Percentiles rank a stretch among this genome's conserved stretches.
phyloP scores from a whole-genome alignment of 2,888 invertebrate species.

The Drosophila formosana region DNA sequence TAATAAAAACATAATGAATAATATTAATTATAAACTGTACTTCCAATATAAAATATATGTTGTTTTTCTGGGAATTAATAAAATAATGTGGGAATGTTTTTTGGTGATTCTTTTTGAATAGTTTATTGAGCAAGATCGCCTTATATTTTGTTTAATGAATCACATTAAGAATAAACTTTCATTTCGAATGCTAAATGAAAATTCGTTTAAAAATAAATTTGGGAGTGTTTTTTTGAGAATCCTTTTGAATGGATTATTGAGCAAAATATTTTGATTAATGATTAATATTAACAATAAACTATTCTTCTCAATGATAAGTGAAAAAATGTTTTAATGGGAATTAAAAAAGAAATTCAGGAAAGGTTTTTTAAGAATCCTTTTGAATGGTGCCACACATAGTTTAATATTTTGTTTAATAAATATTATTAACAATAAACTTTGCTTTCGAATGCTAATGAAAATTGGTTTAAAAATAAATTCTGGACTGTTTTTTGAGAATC shows the following conservation, averaged over 20 bases:
- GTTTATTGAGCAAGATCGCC: slow-evolving; percentile 63
- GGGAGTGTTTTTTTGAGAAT: slow-evolving; percentile 51
- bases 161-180: slow-evolving; percentile 10
- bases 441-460: too few species aligned
- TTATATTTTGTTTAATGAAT: slow-evolving; percentile 32
- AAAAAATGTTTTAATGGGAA: too few species aligned
- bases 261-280: slow-evolving; percentile 36
- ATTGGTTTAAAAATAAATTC: too few species aligned
- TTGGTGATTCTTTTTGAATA: too few species aligned
- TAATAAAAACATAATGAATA: slow-evolving; percentile 26
- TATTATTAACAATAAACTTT: slow-evolving; percentile 20
- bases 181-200: too few species aligned
- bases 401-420: slow-evolving; percentile 37
- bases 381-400: slow-evolving; percentile 47
- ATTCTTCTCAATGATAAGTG: too few species aligned
- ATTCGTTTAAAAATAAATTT: too few species aligned
- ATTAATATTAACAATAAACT: too few species aligned
- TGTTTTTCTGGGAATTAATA: background rate
- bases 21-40: slow-evolving; percentile 53
- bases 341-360: background rate
- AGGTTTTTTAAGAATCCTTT: slow-evolving; percentile 62
- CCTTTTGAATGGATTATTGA: slow-evolving; percentile 70
- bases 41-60: slow-evolving; percentile 23
- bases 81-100: background rate
- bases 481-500: slow-evolving; percentile 57